A percentile compares a stretch with the other conserved stretches of the same genome.
Conservation (phyloP, 2,797 vertebrate genomes). For the Falco rusticolus region DNA sequence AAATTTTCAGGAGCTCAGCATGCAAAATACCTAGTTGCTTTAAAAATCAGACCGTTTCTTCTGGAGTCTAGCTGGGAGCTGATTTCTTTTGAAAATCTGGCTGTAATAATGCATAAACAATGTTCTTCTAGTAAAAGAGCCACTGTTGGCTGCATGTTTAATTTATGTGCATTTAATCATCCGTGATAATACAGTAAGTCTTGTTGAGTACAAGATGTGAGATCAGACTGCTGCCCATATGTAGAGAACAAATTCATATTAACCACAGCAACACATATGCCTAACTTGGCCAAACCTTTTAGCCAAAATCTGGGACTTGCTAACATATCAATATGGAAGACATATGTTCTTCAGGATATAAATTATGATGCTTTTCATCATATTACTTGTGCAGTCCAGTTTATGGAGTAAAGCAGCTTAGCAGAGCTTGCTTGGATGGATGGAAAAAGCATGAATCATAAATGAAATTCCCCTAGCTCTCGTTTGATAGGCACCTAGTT, state of each 20-base stretch:
- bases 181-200: constrained; percentile 58
- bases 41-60: constrained; percentile 11
- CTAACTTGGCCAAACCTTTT: constrained; percentile 50
- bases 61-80: constrained; percentile 13
- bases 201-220: constrained; percentile 59
- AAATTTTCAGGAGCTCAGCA: not conserved
- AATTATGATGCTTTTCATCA: constrained; percentile 65
- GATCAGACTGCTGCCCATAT: constrained; percentile 64
- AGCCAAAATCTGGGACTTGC: constrained; percentile 52
- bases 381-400: constrained; percentile 49
- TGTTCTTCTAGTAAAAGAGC: constrained; percentile 57
- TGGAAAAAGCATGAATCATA: constrained; percentile 28
- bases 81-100: constrained; percentile 52
- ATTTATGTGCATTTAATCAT: constrained; percentile 71
- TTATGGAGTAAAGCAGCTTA: constrained; percentile 48
- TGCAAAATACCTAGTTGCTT: not conserved
- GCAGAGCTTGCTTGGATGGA: not conserved
- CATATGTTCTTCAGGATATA: constrained; percentile 66
- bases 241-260: constrained; percentile 64
- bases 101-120: constrained; percentile 40
- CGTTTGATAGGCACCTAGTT: constrained; percentile 1
- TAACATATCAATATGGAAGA: constrained; percentile 59
- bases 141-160: constrained; percentile 58
- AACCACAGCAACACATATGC: constrained; percentile 62
- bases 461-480: constrained; percentile 25